phyloP scores from a whole-genome alignment of 92 coral and sea anemone species.

The Blastomussa wellsi region DNA sequence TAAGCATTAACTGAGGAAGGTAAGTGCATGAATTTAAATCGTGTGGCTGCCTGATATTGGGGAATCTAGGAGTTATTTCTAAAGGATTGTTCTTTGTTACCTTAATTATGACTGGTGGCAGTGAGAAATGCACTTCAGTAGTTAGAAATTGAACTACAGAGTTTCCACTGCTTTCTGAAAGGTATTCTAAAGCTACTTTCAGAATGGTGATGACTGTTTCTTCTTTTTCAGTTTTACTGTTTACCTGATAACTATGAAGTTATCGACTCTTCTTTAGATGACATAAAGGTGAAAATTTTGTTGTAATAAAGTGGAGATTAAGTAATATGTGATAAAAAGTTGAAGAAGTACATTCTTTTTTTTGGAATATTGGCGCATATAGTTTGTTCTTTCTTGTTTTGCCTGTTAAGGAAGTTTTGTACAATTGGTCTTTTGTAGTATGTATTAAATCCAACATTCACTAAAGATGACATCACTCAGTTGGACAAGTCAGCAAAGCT shows the following conservation, averaged over 20 bases:
- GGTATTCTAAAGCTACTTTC: not conserved
- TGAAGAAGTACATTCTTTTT: no score
- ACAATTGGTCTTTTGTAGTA: slow-evolving; percentile 54
- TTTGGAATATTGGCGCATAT: no score
- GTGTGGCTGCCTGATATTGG: no score
- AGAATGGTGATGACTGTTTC: not conserved
- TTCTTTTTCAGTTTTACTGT: slow-evolving; percentile 82
- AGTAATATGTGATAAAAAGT: not conserved
- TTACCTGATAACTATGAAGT: slow-evolving; percentile 98
- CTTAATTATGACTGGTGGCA: no score
- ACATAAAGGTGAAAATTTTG: slow-evolving; percentile 78
- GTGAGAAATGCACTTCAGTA: no score
- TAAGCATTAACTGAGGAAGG: no score
- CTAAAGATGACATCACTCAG: slow-evolving; percentile 75
- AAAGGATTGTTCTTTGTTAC: no score
- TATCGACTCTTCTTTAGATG: slow-evolving; percentile 96
- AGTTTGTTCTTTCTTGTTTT: no score
- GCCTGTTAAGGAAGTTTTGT: not conserved
- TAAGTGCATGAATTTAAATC: no score
- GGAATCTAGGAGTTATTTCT: no score
- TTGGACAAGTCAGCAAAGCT: slow-evolving; percentile 88
- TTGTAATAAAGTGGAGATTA: not conserved
- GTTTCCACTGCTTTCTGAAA: not conserved
- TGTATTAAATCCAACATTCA: slow-evolving; percentile 95
- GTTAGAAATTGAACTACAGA: no score